Conservation (phyloP, 2,113 vertebrate genomes). For the Columba livia region DNA sequence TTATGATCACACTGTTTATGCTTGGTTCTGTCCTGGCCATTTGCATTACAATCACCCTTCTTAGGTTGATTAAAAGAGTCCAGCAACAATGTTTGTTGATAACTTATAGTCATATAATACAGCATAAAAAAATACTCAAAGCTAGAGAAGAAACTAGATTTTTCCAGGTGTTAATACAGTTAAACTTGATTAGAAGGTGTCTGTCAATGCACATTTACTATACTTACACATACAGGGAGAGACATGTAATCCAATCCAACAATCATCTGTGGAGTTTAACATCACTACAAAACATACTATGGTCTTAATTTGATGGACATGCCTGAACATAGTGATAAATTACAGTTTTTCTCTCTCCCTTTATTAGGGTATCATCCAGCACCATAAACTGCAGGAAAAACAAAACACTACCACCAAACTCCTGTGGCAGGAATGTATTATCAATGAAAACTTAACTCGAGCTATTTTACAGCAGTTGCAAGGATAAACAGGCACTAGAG, state of each 20-base stretch:
- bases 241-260: neutral
- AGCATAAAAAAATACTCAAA: neutral
- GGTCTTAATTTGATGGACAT: neutral
- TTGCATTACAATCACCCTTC: neutral
- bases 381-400: neutral
- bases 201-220: neutral
- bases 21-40: neutral
- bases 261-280: neutral
- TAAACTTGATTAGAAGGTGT: neutral
- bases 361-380: neutral
- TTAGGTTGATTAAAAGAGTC: neutral
- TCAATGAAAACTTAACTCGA: neutral
- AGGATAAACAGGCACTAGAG: neutral
- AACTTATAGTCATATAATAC: neutral
- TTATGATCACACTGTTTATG: neutral
- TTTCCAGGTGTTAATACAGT: neutral
- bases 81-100: neutral
- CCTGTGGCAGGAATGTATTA: neutral
- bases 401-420: neutral
- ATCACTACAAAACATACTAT: neutral
- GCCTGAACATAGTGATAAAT: neutral
- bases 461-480: neutral
- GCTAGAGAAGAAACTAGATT: neutral
- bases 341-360: neutral
- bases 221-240: neutral